These are phyloP conservation scores for Andrena fulva DNA, from an alignment of 2,888 invertebrate species.

Conservation along the genomic window DNA sequence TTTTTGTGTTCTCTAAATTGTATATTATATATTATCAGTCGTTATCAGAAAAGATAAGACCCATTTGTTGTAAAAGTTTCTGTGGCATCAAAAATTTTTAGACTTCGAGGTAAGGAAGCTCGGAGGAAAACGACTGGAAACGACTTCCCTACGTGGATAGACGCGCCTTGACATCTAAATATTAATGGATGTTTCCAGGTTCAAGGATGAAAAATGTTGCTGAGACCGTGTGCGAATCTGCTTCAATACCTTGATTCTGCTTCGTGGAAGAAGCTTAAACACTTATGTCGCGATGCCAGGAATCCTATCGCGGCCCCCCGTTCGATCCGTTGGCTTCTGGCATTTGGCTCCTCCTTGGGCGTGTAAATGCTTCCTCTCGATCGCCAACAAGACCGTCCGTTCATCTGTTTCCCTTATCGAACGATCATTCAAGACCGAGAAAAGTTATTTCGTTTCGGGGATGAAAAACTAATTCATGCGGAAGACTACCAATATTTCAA, in stretches of 20 bases:
- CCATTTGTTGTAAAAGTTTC: too few relatives aligned
- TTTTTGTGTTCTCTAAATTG: too few relatives aligned
- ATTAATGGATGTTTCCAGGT: conserved; percentile 63
- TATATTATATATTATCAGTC: too few relatives aligned
- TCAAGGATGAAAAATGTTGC: conserved; percentile 67
- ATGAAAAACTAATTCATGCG: neutral
- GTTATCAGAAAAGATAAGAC: too few relatives aligned
- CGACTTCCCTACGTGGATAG: neutral
- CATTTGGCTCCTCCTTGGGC: neutral
- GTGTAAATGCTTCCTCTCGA: neutral
- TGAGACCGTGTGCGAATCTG: conserved; percentile 2
- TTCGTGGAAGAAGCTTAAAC: conserved; percentile 63
- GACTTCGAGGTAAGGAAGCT: neutral
- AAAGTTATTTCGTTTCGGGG: neutral
- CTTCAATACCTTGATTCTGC: conserved; percentile 39
- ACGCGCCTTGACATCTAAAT: conserved; percentile 47
- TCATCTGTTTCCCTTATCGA: neutral
- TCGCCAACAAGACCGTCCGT: neutral
- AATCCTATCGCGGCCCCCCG: conserved; percentile 49
- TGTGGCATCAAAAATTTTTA: neutral
- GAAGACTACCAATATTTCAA: neutral
- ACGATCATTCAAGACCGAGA: neutral
- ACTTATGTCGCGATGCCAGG: conserved; percentile 59
- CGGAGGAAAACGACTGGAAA: neutral
- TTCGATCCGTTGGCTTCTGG: conserved; percentile 16